Evolutionary conservation across 2,113 vertebrate genomes (phyloP), one percentile per base, ranked within the genome.

Genomic region (Haplochromis vanheusdeni): DNA sequence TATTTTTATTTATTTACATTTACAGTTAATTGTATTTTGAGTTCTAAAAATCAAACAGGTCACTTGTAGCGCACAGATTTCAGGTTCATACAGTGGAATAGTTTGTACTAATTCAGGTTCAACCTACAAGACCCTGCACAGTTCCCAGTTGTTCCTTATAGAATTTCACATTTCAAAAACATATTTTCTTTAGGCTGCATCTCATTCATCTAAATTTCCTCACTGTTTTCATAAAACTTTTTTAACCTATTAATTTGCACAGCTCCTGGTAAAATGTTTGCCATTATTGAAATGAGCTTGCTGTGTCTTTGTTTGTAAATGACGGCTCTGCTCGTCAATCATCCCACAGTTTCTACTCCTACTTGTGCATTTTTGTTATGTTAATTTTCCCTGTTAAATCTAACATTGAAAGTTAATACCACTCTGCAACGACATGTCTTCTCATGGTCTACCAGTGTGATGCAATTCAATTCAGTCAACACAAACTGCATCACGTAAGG

Each of bases 241-340:
- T 62, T 35, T 62, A 5, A 2, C 31, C 17, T 62, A 35, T 12
- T 62, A n/a, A 62, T 62, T 62, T 62, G 58, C 58, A 62, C 31
- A 12, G 58, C 58, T 62, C 31, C 17, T 62, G 58, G 28, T 62
- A 33, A 62, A 62, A 62, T 62, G 58, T 62, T 33, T 62, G 58
- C 9, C 28, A 62, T 62, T 35, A n/a, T 11, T 35, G 58, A 33
- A 19, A 35, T 35, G 58, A 35, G 9, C 58, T 62, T 35, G 58
- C 58, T 35, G 58, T 35, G 58, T 35, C 58, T 62, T 62, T 62
- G 58, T 62, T 62, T 62, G 4, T 0, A 7, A 62, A 62, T n/a
- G 17, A 35, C 6, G 6, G 4, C 31, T 62, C 6, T 62, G 58
- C 28, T 35, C 4, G 28, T 62, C 28, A 60, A 19, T 33, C 16